Conservation (phyloP, 2,113 vertebrate genomes). For the Capricornis sumatraensis region DNA sequence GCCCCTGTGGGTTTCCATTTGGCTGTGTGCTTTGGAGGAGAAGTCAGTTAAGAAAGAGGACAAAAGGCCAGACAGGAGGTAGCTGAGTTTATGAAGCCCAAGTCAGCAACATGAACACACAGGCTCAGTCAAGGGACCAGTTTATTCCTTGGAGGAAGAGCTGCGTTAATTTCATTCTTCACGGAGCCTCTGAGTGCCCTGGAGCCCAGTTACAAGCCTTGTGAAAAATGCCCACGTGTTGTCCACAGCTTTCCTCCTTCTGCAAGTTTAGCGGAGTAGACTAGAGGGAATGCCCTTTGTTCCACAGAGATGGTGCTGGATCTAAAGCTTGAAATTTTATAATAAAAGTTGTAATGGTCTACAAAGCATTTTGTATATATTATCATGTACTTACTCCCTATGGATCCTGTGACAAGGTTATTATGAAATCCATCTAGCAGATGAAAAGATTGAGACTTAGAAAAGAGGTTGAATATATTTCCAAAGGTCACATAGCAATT, state of each 20-base stretch:
- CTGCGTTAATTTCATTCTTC: background rate
- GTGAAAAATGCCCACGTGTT: background rate
- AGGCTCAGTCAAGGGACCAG: background rate
- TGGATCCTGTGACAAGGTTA: background rate
- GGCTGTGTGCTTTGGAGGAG: conserved; percentile 27
- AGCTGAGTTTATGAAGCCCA: background rate
- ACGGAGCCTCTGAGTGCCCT: conserved; percentile 1
- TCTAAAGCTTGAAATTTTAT: background rate
- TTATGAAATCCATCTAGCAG: background rate
- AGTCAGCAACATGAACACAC: background rate
- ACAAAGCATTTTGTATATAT: background rate
- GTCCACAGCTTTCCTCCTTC: background rate
- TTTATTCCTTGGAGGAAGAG: background rate
- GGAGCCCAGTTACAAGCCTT: background rate
- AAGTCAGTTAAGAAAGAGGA: conserved; percentile 47
- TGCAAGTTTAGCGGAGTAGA: background rate
- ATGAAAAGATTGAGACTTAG: background rate
- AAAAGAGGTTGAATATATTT: conserved; percentile 9
- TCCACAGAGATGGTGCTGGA: background rate
- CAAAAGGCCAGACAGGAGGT: background rate
- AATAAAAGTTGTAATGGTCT: background rate
- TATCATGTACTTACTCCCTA: background rate
- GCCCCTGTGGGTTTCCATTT: background rate
- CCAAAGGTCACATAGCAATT: background rate
- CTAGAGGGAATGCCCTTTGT: background rate